These are phyloP conservation scores for Ceratotherium simum DNA, from an alignment of 2,113 vertebrate species.

Conservation along the genomic window DNA sequence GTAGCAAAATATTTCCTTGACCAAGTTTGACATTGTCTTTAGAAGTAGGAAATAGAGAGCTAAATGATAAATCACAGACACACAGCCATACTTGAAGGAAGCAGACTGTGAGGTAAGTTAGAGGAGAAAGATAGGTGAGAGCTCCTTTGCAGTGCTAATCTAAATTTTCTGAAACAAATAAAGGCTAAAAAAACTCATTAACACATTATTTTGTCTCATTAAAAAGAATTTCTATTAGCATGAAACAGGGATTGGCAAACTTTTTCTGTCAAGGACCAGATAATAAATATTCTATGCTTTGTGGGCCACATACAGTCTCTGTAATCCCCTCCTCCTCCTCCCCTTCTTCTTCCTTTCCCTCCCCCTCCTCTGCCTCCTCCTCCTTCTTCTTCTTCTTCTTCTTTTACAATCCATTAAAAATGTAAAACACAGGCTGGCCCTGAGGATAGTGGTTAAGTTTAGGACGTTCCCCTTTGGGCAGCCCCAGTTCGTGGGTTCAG, in stretches of 20 bases:
- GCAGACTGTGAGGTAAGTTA: not conserved
- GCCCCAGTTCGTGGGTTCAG: too few species aligned
- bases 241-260: not conserved
- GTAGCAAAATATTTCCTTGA: not conserved
- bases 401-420: not conserved
- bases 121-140: not conserved
- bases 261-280: not conserved
- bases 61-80: not conserved
- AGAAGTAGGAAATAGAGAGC: not conserved
- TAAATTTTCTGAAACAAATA: not conserved
- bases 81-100: not conserved
- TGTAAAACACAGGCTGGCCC: not conserved
- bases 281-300: not conserved
- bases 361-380: not conserved
- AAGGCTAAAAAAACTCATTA: slow-evolving; percentile 2
- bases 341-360: not conserved
- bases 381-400: not conserved
- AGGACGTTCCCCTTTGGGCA: too few species aligned
- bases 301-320: not conserved
- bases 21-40: not conserved
- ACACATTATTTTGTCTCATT: not conserved
- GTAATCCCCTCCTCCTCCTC: not conserved
- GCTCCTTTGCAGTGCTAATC: not conserved
- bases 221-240: not conserved
- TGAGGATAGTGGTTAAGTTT: too few species aligned